Base-by-base conservation (phyloP, 2,113 vertebrate species). In the Piprites chloris region DNA sequence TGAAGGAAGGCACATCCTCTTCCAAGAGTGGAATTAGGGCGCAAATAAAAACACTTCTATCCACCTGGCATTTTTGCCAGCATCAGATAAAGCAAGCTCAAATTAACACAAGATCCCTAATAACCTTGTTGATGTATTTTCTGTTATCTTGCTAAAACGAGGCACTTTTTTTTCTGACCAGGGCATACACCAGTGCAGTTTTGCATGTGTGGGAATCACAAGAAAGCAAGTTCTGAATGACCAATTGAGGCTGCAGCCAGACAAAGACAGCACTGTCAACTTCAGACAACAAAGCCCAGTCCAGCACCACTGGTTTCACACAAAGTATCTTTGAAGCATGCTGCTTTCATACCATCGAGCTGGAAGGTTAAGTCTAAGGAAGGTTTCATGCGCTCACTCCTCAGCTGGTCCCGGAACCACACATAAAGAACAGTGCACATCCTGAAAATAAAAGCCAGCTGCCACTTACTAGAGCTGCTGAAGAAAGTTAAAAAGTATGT, bases 231-330 rank as follows among this genome's bases (percentile, higher is more conserved):
- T 89, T 68, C 86, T 94, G 85, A 94, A 90, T 93, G 71, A 85
- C 80, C 66, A 75, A 55, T 78, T 74, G 65, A 95, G 83, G 88
- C 73, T 95, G 92, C 73, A 88, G 77, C 52, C 21, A 8, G 61
- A 93, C 92, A 96, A 96, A 93, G 96, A 92, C 80, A 90, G 80
- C 61, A 92, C 93, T 93, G 92, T 90, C 89, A 89, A 66, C 86
- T 83, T 89, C 93, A 96, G 92, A 75, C 90, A 89, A 93, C 94
- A 96, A 96, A 97, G 94, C 66, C 80, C 92, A 94, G 83, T 89
- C 83, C 93, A 96, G 96, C 92, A 93, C 84, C 93, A 90, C 5
- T 89, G 69, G 79, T 94, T 97, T 94, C 84, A 96, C 50, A 94
- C 88, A 93, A 93, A 92, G 84, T 87, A 90, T 84, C 93, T 95